Evolutionary conservation across 2,888 invertebrate species (phyloP).

Genomic region (Palloptera scutellata): DNA sequence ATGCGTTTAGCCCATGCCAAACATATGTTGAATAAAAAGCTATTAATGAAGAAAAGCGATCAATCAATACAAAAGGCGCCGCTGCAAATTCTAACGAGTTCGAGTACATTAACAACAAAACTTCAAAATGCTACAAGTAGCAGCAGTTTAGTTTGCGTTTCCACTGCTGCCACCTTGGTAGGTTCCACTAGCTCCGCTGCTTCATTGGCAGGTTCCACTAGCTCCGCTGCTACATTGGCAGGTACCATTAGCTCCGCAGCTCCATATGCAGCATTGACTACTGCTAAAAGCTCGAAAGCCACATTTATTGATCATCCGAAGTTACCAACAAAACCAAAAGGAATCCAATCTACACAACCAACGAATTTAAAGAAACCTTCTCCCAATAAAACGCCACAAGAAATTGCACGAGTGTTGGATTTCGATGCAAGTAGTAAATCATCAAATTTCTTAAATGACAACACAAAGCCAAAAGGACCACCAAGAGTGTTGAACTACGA

Average conservation of each 20-base stretch:
- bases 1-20: slow-evolving; percentile 42
- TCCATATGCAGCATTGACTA: neutral
- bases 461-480: neutral
- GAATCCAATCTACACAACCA: neutral
- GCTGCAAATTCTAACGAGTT: neutral
- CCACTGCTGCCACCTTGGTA: neutral
- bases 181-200: no score
- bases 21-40: slow-evolving; percentile 38
- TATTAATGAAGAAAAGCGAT: slow-evolving; percentile 27
- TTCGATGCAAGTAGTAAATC: slow-evolving; percentile 25
- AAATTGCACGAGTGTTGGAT: slow-evolving; percentile 38
- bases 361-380: slow-evolving; percentile 12
- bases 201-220: no score
- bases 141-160: neutral
- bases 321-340: slow-evolving; percentile 11
- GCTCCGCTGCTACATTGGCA: no score
- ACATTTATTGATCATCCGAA: neutral
- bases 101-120: neutral
- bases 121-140: neutral
- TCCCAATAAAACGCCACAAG: slow-evolving; percentile 33
- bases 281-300: neutral
- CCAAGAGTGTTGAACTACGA: neutral
- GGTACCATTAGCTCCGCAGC: neutral
- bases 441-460: neutral
- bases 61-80: slow-evolving; percentile 5